phyloP scores from a whole-genome alignment of 1,140 invertebrate species.

The Amyelois transitella region DNA sequence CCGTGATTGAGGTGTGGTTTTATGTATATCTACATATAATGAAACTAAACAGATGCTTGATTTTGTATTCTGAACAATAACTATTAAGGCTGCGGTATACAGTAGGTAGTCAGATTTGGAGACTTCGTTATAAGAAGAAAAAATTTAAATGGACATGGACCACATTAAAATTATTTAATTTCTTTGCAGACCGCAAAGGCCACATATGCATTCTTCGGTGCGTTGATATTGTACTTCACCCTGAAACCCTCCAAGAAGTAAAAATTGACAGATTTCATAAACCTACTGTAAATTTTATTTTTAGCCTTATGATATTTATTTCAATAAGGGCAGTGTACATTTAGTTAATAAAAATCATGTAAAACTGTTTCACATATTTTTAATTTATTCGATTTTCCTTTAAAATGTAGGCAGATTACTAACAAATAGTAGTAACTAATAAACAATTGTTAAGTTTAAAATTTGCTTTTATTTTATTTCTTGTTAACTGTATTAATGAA shows the following conservation, averaged over 20 bases:
- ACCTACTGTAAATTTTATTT: conserved; percentile 24
- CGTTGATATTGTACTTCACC: conserved; percentile 75
- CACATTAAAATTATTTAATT: conserved; percentile 5
- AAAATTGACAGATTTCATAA: conserved; percentile 4
- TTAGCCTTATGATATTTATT: conserved; percentile 26
- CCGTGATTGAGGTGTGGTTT: too few species aligned
- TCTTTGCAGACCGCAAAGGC: conserved; percentile 77
- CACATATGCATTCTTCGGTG: conserved; percentile 76
- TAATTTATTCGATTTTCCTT: too few species aligned
- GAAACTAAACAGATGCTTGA: too few species aligned
- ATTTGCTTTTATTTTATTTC: too few species aligned
- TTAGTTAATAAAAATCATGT: conserved; percentile 48
- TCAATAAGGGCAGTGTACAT: conserved; percentile 37
- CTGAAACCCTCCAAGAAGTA: conserved; percentile 77
- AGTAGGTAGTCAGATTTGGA: too few species aligned
- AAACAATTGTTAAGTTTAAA: background rate
- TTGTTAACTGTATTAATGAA: too few species aligned
- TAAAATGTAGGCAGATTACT: background rate
- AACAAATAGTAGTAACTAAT: background rate
- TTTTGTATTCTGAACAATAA: too few species aligned
- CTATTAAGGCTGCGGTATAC: too few species aligned
- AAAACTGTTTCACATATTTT: conserved; percentile 14
- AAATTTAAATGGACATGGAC: too few species aligned
- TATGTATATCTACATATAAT: too few species aligned
- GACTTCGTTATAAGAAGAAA: too few species aligned